Percentiles rank a stretch among this genome's conserved stretches.
Conservation (phyloP, 2,888 invertebrate species). For the Agriopis leucophaearia region DNA sequence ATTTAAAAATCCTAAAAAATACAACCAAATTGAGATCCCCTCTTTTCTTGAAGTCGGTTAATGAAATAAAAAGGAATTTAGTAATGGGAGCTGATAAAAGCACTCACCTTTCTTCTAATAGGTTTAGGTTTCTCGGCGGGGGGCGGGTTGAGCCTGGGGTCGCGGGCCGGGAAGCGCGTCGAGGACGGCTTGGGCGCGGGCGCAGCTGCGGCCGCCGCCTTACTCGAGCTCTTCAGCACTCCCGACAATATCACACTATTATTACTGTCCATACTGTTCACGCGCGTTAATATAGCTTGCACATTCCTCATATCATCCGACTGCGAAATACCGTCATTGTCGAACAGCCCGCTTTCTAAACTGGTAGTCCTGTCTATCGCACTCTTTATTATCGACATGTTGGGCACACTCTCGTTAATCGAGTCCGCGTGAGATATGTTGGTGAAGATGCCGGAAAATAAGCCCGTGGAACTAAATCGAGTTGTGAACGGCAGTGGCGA, state of each 20-base stretch:
- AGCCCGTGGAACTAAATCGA: constrained; percentile 75
- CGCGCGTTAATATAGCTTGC: constrained; percentile 81
- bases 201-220: constrained; percentile 55
- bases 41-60: too few species aligned
- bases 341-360: constrained; percentile 78
- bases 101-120: constrained; percentile 82
- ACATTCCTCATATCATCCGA: constrained; percentile 81
- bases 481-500: constrained; percentile 69
- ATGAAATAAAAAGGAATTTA: neutral
- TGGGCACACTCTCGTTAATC: constrained; percentile 76
- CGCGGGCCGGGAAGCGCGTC: constrained; percentile 58
- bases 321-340: constrained; percentile 72
- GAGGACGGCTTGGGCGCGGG: constrained; percentile 55
- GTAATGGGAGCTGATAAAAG: neutral
- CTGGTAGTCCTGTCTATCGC: constrained; percentile 83
- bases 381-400: constrained; percentile 82
- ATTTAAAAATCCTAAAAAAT: too few species aligned
- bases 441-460: constrained; percentile 80
- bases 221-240: constrained; percentile 70
- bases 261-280: constrained; percentile 84
- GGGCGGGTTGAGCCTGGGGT: constrained; percentile 81
- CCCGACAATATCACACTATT: constrained; percentile 82
- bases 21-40: too few species aligned
- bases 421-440: constrained; percentile 72
- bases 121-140: constrained; percentile 81